These are phyloP conservation scores for Aspidiotus rigidus DNA, from an alignment of 2,888 invertebrate species.

Conservation along the genomic window DNA sequence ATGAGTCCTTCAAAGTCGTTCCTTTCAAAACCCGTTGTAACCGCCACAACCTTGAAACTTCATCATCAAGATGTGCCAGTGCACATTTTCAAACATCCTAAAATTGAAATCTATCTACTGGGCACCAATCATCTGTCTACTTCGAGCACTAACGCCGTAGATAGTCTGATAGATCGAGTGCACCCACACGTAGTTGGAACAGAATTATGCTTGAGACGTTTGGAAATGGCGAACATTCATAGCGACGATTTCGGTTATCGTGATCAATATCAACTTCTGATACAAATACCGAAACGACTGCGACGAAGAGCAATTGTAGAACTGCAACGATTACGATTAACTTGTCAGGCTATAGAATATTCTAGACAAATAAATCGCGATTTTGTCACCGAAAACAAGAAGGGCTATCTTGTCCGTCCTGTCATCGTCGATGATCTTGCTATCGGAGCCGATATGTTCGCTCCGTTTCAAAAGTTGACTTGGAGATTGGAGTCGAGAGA, in stretches of 20 bases:
- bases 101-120: conserved; percentile 9
- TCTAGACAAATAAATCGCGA: not conserved
- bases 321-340: not conserved
- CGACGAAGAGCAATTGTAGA: conserved; percentile 6
- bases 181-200: conserved; percentile 1
- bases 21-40: too few species aligned
- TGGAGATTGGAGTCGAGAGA: conserved; percentile 4
- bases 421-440: conserved; percentile 7
- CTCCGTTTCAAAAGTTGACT: not conserved
- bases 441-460: conserved; percentile 11
- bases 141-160: not conserved
- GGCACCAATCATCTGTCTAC: conserved; percentile 9
- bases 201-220: conserved; percentile 6
- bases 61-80: not conserved
- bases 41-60: too few species aligned
- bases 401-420: conserved; percentile 3
- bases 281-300: not conserved
- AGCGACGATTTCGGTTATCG: not conserved
- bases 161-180: not conserved
- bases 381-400: not conserved
- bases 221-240: conserved; percentile 8
- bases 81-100: not conserved
- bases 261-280: not conserved
- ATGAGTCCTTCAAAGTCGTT: too few species aligned
- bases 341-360: conserved; percentile 3